Conservation (phyloP, 2,113 vertebrate species). For the Cinclus cinclus region DNA sequence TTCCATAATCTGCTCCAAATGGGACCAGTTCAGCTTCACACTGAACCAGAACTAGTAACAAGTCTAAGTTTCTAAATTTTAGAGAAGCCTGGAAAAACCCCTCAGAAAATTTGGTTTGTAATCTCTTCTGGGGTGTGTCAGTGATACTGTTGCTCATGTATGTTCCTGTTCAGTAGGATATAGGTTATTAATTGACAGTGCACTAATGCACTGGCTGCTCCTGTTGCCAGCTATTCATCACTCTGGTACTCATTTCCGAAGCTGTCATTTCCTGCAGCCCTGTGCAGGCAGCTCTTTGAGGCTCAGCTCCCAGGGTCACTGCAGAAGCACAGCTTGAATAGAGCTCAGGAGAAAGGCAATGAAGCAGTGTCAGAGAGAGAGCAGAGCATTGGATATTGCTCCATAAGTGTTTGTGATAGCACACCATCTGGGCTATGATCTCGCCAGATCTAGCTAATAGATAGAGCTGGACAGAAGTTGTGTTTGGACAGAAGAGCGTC, state of each 20-base stretch:
- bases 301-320: not conserved
- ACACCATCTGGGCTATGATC: not conserved
- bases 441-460: not conserved
- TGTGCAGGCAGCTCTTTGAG: constrained; percentile 26
- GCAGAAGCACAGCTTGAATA: not conserved
- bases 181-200: constrained; percentile 25
- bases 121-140: not conserved
- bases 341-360: not conserved
- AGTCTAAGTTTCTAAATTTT: not conserved
- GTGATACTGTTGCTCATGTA: not conserved
- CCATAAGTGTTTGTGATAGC: not conserved
- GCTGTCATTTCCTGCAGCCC: constrained; percentile 51
- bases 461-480: not conserved
- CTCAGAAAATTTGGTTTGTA: not conserved
- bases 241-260: constrained; percentile 35
- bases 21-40: not conserved
- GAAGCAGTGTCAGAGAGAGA: not conserved
- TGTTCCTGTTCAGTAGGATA: not conserved
- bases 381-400: not conserved
- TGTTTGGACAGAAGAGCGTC: constrained; percentile 2
- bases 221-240: constrained; percentile 37
- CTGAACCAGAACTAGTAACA: not conserved
- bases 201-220: not conserved
- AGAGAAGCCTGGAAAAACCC: not conserved
- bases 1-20: not conserved